Conservation (phyloP, 2,888 invertebrate species). For the Anthrax anthrax region DNA sequence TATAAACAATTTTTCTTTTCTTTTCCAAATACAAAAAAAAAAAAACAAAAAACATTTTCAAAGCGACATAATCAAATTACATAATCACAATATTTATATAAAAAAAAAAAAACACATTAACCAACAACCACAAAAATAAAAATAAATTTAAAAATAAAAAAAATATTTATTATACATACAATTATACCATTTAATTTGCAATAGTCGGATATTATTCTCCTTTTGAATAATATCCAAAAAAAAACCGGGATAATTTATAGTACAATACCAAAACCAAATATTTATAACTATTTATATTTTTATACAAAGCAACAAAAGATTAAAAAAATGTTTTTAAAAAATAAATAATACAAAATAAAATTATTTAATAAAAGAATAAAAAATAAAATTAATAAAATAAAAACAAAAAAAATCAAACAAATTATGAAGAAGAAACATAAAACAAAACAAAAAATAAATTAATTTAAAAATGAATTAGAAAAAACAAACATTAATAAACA, state of each 20-base stretch:
- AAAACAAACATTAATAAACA: not conserved
- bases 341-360: not conserved
- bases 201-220: conserved; percentile 21
- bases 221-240: not conserved
- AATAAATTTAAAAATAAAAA: not conserved
- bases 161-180: too few relatives aligned
- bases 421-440: not conserved
- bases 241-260: conserved; percentile 37
- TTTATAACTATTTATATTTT: conserved; percentile 31
- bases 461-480: too few relatives aligned
- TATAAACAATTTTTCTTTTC: too few relatives aligned
- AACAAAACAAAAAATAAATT: too few relatives aligned
- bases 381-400: conserved; percentile 7
- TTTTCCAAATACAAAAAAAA: too few relatives aligned
- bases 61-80: too few relatives aligned
- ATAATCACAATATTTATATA: too few relatives aligned
- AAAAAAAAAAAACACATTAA: too few relatives aligned
- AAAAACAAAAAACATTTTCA: too few relatives aligned
- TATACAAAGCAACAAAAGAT: conserved; percentile 23
- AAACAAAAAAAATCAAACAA: conserved; percentile 12
- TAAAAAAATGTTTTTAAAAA: conserved; percentile 10
- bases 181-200: conserved; percentile 32
- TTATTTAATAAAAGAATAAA: conserved; percentile 6
- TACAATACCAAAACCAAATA: conserved; percentile 31
- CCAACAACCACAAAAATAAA: too few relatives aligned